Evolutionary conservation across 1,140 invertebrate genomes (phyloP).

Genomic region (Protaetia brevitarsis): DNA sequence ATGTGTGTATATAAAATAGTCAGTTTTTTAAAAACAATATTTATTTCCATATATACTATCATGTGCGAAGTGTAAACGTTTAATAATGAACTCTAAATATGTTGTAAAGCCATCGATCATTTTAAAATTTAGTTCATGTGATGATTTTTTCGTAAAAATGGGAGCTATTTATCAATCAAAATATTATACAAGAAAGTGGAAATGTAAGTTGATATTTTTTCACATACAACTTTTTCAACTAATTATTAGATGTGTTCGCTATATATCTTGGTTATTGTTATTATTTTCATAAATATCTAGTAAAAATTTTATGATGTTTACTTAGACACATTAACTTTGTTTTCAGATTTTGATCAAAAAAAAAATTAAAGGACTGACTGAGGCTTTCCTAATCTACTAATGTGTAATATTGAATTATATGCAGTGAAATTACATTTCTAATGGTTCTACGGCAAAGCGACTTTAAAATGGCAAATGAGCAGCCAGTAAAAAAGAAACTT

Average conservation of each 20-base stretch:
- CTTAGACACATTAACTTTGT: not conserved
- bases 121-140: not conserved
- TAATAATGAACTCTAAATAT: not conserved
- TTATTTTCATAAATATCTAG: not conserved
- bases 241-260: not conserved
- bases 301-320: not conserved
- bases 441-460: conserved; percentile 46
- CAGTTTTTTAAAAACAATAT: conserved; percentile 39
- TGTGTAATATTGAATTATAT: not conserved
- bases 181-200: conserved; percentile 19
- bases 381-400: not conserved
- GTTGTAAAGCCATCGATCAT: not conserved
- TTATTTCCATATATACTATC: not conserved
- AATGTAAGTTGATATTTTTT: conserved; percentile 7
- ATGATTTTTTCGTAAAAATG: not conserved
- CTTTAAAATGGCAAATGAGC: conserved; percentile 60
- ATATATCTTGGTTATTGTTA: not conserved
- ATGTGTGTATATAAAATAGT: conserved; percentile 38
- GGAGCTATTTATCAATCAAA: conserved; percentile 18
- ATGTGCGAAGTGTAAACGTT: not conserved
- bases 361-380: not conserved
- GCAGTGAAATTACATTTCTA: conserved; percentile 30
- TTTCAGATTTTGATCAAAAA: not conserved
- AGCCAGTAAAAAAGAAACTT: conserved; percentile 70
- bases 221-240: not conserved